Base-by-base conservation (phyloP, 1,140 invertebrate species). In the Paraescarpia echinospica region DNA sequence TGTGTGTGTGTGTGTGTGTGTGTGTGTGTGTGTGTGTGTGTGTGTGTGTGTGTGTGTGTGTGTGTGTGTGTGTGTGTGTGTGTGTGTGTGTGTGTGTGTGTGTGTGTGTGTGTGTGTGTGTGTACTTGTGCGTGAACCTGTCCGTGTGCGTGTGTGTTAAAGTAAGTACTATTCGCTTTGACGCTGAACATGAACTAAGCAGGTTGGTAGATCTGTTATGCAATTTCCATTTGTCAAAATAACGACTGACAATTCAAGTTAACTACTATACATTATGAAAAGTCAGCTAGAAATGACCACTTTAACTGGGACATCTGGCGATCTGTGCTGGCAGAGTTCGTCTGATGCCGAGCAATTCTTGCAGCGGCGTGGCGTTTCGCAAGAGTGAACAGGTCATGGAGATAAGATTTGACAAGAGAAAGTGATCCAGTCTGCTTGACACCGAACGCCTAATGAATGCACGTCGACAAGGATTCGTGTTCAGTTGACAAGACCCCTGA, bases 321-420 rank as follows among this genome's bases (percentile, higher is more conserved):
- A 31, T 14, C 59, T 27, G 59, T 77, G 18, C 14, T 0, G 22
- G 59, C 59, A 77, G 22, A 27, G 59, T 77, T 77, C 59, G 4
- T 27, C 59, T 2, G 59, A 77, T 77, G 59, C 14, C 59, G 4
- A 77, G 59, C 8, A 22, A 77, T 12, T 41, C 59, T 31, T 77
- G 59, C 59, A 2, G 59, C 22, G 18, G 59, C 27, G 14, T 77
- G 2, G 59, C 22, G 59, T 14, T 77, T 77, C 59, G 22, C 1
- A 77, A 27, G 59, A 77, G 12, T 77, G 59, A 77, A 77, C 59
- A 31, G 59, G 59, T 77, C 59, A 77, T 2, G 59, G 22, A 77
- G 59, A 77, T 77, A 77, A 77, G 59, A 77, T 77, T 77, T 77
- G 59, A 77, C 59, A 77, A 77, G 59, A 27, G 59, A 77, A 77